Base-by-base conservation (phyloP, 1,140 invertebrate species). In the Trissolcus basalis region DNA sequence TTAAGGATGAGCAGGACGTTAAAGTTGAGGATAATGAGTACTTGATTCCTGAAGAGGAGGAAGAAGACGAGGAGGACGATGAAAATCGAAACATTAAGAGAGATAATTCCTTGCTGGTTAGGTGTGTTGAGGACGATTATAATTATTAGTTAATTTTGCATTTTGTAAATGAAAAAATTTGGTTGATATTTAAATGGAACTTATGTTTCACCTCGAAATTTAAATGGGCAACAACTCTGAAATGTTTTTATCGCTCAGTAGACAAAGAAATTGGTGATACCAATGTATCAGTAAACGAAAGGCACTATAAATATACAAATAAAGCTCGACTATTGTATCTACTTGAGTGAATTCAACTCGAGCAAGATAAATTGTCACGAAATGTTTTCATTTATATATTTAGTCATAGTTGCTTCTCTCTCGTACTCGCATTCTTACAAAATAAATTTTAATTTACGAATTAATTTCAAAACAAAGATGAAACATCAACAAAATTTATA, bases 1-100 rank as follows among this genome's bases (percentile, higher is more conserved):
- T 88, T n/a, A 85, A 86, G 36, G 86, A 88, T 49, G 85, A 88
- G 51, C 72, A 47, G 50, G 75, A 79, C 6, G 51, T 68, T 1
- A 67, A 77, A 7, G 70, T 74, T 7, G 83, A 83, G 1, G 84
- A 84, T 0, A 80, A 80, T 43, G 83, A 82, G 0, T 58, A 56
- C 36, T 14, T 78, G 43, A 56, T 80, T 44, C 79, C 74, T 7
- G 51, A 60, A 14, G 83, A 83, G 6, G 82, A 84, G 7, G 83
- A 86, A 0, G 80, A 82, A 2, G 78, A 79, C 0, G 78, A 79
- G 9, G 75, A 75, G 5, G 72, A 78, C 15, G 69, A 61, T 10
- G 74, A 61, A 13, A 70, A 69, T n/a, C 58, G 60, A 12, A 19
- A 63, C 41, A 5, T 59, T 27, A 64, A 73, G 1, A 78, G 63